phyloP scores from a whole-genome alignment of 1,140 invertebrate genomes.

The Sinella curviseta region DNA sequence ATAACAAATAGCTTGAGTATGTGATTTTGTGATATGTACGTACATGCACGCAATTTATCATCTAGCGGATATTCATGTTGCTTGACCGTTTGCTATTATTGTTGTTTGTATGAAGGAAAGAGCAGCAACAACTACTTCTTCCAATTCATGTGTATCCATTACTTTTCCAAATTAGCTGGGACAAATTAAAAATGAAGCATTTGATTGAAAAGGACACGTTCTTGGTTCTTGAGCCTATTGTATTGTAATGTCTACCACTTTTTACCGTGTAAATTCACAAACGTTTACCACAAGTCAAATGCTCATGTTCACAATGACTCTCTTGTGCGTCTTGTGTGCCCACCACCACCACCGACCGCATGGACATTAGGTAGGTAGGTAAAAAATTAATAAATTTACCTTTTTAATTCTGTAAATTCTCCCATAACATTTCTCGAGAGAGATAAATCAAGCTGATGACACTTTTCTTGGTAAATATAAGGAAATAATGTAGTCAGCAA shows the following conservation, averaged over 20 bases:
- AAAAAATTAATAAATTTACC: slow-evolving; percentile 16
- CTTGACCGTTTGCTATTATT: not conserved
- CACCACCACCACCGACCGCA: not conserved
- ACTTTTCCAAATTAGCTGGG: slow-evolving; percentile 16
- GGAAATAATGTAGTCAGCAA: slow-evolving; percentile 19
- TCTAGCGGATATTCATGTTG: not conserved
- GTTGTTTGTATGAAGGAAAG: not conserved
- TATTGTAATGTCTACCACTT: slow-evolving; percentile 24
- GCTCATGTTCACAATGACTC: not conserved
- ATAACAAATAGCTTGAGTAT: too few species aligned
- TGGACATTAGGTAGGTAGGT: not conserved
- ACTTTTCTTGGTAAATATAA: slow-evolving; percentile 21
- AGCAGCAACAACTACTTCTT: not conserved
- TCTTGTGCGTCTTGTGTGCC: not conserved
- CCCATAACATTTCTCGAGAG: slow-evolving; percentile 1
- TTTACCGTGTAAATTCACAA: slow-evolving; percentile 6
- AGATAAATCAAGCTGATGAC: slow-evolving; percentile 22
- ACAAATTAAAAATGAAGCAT: slow-evolving; percentile 21
- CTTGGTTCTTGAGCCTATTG: slow-evolving; percentile 15
- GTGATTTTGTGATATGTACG: too few species aligned
- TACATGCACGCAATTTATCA: too few species aligned
- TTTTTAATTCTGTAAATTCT: slow-evolving; percentile 9
- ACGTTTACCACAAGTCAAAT: not conserved
- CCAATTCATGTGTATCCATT: slow-evolving; percentile 8
- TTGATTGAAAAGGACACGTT: slow-evolving; percentile 27